These are phyloP conservation scores for Apodemia duryi DNA, from an alignment of 2,888 invertebrate species.

Conservation along the genomic window DNA sequence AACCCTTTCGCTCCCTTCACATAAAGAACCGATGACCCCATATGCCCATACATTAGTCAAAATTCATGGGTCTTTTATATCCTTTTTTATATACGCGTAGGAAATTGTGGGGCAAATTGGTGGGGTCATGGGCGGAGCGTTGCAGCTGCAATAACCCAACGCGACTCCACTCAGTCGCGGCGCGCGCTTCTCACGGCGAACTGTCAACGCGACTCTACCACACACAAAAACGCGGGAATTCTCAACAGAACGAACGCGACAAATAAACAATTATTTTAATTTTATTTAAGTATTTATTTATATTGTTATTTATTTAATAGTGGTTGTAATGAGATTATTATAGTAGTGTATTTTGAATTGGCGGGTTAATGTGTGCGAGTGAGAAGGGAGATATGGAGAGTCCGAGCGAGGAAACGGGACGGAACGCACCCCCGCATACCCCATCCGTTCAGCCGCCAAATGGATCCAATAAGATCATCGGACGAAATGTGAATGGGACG, in stretches of 20 bases:
- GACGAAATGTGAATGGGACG: slow-evolving; percentile 82
- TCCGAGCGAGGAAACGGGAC: slow-evolving; percentile 72
- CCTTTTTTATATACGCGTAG: slow-evolving; percentile 66
- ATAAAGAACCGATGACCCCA: slow-evolving; percentile 37
- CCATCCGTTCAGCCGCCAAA: slow-evolving; percentile 67
- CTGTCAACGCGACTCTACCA: slow-evolving; percentile 50
- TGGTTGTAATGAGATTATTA: slow-evolving; percentile 36
- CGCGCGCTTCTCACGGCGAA: slow-evolving; percentile 56
- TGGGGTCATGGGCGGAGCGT: slow-evolving; percentile 69
- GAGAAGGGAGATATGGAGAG: slow-evolving; percentile 72
- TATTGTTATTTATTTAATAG: slow-evolving; percentile 28
- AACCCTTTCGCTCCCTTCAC: slow-evolving; percentile 47
- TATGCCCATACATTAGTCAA: slow-evolving; percentile 44
- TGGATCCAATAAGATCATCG: slow-evolving; percentile 81
- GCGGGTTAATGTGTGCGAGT: slow-evolving; percentile 73
- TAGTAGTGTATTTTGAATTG: slow-evolving; percentile 61
- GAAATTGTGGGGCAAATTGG: slow-evolving; percentile 62
- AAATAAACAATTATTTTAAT: slow-evolving; percentile 20
- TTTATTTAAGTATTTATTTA: slow-evolving; percentile 23
- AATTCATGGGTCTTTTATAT: slow-evolving; percentile 42
- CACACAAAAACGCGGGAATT: slow-evolving; percentile 41
- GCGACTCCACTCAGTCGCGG: slow-evolving; percentile 58
- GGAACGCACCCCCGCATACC: slow-evolving; percentile 61
- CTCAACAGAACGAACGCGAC: slow-evolving; percentile 25
- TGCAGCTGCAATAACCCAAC: slow-evolving; percentile 65